Percentiles rank a stretch among this genome's conserved stretches.
Conservation (phyloP, 2,888 invertebrate species). For the Aplocera efformata region DNA sequence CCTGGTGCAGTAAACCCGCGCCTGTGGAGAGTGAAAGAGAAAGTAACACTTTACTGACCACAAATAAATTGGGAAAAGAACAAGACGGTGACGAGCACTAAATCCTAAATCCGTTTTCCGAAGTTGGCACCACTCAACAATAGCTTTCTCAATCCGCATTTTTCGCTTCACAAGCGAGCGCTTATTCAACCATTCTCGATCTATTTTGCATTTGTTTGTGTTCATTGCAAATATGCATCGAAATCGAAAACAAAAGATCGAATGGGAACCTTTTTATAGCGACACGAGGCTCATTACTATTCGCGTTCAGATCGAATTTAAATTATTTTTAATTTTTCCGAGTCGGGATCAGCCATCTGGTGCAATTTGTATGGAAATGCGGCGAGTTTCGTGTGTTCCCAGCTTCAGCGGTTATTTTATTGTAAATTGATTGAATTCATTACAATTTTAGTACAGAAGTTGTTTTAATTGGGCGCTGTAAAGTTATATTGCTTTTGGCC, state of each 20-base stretch:
- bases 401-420: conserved; percentile 23
- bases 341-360: conserved; percentile 14
- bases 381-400: conserved; percentile 16
- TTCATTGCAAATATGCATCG: background rate
- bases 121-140: no score
- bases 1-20: no score
- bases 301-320: conserved; percentile 14
- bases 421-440: conserved; percentile 28
- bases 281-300: background rate
- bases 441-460: conserved; percentile 20
- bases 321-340: conserved; percentile 24
- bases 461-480: conserved; percentile 25
- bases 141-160: no score
- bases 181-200: no score
- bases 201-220: background rate
- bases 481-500: conserved; percentile 25
- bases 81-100: no score
- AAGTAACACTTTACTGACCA: no score
- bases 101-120: no score
- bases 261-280: background rate
- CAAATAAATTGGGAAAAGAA: no score
- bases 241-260: background rate
- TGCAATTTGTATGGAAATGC: conserved; percentile 30
- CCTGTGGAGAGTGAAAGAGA: no score
- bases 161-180: no score